phyloP scores from a whole-genome alignment of 2,113 vertebrate genomes.

The Chaenocephalus aceratus region DNA sequence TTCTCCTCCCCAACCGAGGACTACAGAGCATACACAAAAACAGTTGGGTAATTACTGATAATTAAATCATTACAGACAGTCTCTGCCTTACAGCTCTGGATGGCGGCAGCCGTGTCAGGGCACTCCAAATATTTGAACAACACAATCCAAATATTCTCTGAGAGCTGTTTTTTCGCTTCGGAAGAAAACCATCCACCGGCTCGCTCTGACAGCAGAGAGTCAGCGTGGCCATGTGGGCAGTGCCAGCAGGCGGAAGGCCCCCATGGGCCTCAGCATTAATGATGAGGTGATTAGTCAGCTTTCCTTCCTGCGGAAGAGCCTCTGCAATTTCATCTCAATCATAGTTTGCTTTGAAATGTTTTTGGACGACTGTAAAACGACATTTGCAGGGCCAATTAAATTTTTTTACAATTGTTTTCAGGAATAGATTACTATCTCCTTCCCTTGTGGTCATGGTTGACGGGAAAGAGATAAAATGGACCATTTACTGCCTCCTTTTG shows the following conservation, averaged over 20 bases:
- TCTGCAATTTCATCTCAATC: conserved; percentile 88
- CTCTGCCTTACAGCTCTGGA: conserved; percentile 82
- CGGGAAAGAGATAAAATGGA: conserved; percentile 81
- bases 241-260: conserved; percentile 82
- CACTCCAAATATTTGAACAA: conserved; percentile 91
- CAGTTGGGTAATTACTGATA: conserved; percentile 95
- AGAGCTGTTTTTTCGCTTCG: conserved; percentile 55
- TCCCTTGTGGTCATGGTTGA: conserved; percentile 81
- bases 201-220: conserved; percentile 24
- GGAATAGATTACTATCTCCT: conserved; percentile 73
- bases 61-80: conserved; percentile 96
- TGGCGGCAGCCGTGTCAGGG: conserved; percentile 83
- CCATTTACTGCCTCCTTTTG: conserved; percentile 78
- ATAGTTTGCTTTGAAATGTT: conserved; percentile 84
- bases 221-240: conserved; percentile 68
- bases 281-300: conserved; percentile 79
- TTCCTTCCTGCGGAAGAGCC: conserved; percentile 88
- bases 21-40: conserved; percentile 84
- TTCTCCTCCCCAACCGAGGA: conserved; percentile 73
- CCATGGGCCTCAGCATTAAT: conserved; percentile 84
- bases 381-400: conserved; percentile 63
- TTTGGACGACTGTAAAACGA: conserved; percentile 82
- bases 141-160: conserved; percentile 84
- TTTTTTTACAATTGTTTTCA: conserved; percentile 63
- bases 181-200: conserved; percentile 42